Base-by-base conservation (phyloP, 2,888 invertebrate genomes). In the Blastobasis lacticolella region DNA sequence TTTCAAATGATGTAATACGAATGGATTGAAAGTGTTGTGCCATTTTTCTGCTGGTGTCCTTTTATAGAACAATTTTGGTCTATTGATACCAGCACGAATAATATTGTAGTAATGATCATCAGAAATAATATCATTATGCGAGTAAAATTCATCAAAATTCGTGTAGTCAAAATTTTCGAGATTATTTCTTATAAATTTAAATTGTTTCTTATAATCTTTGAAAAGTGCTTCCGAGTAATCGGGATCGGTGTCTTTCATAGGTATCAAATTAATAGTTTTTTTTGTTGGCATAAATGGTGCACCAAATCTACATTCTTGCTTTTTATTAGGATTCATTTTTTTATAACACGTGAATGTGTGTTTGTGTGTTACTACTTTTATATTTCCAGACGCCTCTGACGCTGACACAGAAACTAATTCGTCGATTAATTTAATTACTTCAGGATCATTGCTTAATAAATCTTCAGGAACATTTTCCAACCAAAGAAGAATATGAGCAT, bases 11-110 rank as follows among this genome's bases (percentile, higher is more conserved):
- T 67, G 54, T 4, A 71, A 57, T 37, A 78, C 55, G 43, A 71
- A 78, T 52, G 78, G 79, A 60, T 79, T 80, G 54, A 78, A 79
- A 38, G 68, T 47, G 55, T 78, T 79, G 45, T 69, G 61, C 71
- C 73, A 78, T 63, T 71, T 76, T 69, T 80, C 71, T 36, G 49
- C 10, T 38, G 70, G 67, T 50, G 52, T 48, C 37, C 77, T 61
- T 62, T 73, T 71, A 48, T 59, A 49, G 51, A 80, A 70, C 38
- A 78, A 57, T 57, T 50, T 66, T 58, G 78, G 73, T 64, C 76
- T 54, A 53, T 37, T 61, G 9, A 75, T 71, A 50, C 69, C 71
- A 58, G 74, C 69, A 46, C 58, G 59, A 38, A 65, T 46, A 49
- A 64, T 62, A 47, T 61, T 59, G 48, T 54, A 49, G 48, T 73